These are phyloP conservation scores for Homalodisca vitripennis DNA, from an alignment of 1,140 invertebrate species.

Conservation along the genomic window DNA sequence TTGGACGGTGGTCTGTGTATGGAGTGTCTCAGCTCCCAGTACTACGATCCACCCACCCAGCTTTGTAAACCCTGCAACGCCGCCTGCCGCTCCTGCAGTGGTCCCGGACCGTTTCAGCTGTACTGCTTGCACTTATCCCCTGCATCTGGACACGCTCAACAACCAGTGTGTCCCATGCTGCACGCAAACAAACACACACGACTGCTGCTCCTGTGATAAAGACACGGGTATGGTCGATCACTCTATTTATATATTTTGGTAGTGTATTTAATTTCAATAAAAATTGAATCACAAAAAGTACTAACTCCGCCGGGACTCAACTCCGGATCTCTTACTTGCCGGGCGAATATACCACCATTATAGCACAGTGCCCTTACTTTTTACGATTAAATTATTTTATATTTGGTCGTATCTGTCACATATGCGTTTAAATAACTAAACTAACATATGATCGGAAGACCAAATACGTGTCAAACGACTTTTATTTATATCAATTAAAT, in stretches of 20 bases:
- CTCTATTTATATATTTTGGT: constrained; percentile 33
- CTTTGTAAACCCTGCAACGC: constrained; percentile 65
- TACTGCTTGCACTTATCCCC: constrained; percentile 60
- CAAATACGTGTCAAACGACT: too few species aligned
- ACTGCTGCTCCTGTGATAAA: constrained; percentile 65
- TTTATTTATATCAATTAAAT: too few species aligned
- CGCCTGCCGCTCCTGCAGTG: constrained; percentile 67
- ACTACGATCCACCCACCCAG: constrained; percentile 66
- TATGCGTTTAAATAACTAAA: too few species aligned
- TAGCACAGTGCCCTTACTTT: too few species aligned
- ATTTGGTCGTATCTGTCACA: too few species aligned
- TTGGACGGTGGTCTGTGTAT: constrained; percentile 70
- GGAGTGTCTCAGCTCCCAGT: constrained; percentile 69
- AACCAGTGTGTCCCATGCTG: constrained; percentile 74
- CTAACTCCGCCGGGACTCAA: too few species aligned
- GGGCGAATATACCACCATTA: too few species aligned
- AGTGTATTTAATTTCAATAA: too few species aligned
- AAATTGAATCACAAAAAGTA: too few species aligned
- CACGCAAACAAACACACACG: constrained; percentile 50
- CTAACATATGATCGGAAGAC: too few species aligned
- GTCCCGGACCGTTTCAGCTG: constrained; percentile 69
- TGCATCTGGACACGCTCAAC: constrained; percentile 65
- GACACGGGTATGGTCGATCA: constrained; percentile 59
- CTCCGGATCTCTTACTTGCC: too few species aligned
- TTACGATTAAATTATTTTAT: too few species aligned